Base-by-base conservation (phyloP, 2,888 invertebrate species). In the Masnerella sp. region DNA sequence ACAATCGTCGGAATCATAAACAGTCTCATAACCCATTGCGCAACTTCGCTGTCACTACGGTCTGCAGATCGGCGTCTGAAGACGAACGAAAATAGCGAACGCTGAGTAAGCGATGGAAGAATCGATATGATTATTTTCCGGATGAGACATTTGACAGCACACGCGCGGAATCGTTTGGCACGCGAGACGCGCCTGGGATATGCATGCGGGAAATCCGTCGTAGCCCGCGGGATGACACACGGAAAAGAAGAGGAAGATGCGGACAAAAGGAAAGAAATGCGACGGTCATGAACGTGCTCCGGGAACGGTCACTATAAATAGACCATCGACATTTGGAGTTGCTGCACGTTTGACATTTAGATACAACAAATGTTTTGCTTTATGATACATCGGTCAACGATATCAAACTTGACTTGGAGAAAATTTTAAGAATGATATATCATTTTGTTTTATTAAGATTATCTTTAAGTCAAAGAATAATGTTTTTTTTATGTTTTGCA, bases 321-420 rank as follows among this genome's bases (percentile, higher is more conserved):
- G 78, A 78, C 62, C 65, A 74, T 80, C 77, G 83, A 82, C 81
- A 81, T 82, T 83, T 81, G 73, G 72, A 80, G 79, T 71, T 62
- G 74, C 61, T 77, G 79, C 78, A 77, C 77, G 78, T 83, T 81
- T 84, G 84, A 85, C 84, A 85, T 85, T 85, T 84, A 80, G 70
- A 11, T 43, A 2, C 45, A 32, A 14, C 14, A 52, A 64, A 42
- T 47, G 61, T 69, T 73, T 64, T 74, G 61, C 62, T 69, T 61
- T 65, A 61, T 61, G 51, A 59, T 58, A 52, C 67, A 75, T 51
- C 71, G 73, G 64, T 65, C 69, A 65, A 64, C 38, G 69, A 52
- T 69, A 69, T 54, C 54, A 51, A 36, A 45, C 25, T 43, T 43
- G 20, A 51, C 9, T 2, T 9, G 15, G 45, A 28, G 7, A n/a